Base-by-base conservation (phyloP, 1,140 invertebrate genomes). In the Teleogryllus occipitalis region DNA sequence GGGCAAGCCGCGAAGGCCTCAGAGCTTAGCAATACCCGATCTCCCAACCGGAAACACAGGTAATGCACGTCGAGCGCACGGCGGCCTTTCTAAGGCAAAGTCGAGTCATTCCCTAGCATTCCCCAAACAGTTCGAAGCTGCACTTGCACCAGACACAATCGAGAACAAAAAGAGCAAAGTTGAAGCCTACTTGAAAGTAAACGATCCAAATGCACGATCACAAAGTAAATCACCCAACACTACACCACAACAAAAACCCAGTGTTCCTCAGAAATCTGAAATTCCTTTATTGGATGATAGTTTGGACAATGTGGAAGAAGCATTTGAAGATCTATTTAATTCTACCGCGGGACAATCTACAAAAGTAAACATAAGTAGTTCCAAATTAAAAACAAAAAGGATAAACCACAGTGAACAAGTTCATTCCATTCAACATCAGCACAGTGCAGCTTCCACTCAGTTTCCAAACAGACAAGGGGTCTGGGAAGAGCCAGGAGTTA, bases 41-140 rank as follows among this genome's bases (percentile, higher is more conserved):
- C 78, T 78, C 7, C 47, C 75, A 39, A 39, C 21, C 22, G 46
- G 74, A 14, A 27, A 27, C 27, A 22, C 65, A 8, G 78, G 47
- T n/a, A 80, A 47, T 21, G 72, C 48, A 73, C 15, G 79, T 8
- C 75, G 76, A 47, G 46, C 49, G 47, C 79, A 47, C 18, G 54
- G 10, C 2, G 54, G 54, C 10, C 72, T 91, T 21, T 86, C 89
- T 3, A 91, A 92, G 82, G 89, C 92, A 2, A 94, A 93, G 81
- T 94, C 93, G 0, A 92, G 92, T 82, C 91, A 93, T 80, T 88
- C 91, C 7, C 85, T 94, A 81, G 89, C 90, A 12, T 87, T 93
- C 22, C 92, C 93, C 0, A 94, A 90, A 82, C 91, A 95, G 81
- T 96, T 89, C 84, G 94, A 96, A 84, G 93, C 93, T 8, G 91